Percentiles rank a stretch among this genome's conserved stretches.
Conservation (phyloP, 2,888 invertebrate genomes). For the Nesidiocoris tenuis region DNA sequence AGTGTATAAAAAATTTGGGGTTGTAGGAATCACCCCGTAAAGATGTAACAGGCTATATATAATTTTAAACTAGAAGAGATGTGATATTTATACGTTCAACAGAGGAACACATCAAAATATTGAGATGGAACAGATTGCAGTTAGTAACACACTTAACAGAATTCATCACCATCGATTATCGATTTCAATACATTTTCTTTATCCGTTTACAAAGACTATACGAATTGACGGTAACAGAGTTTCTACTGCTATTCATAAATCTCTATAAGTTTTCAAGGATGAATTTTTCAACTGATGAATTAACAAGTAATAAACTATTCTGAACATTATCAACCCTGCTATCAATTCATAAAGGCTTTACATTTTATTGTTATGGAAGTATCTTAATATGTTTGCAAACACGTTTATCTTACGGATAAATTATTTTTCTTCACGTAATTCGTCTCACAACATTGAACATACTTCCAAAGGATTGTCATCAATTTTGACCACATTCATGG, state of each 20-base stretch:
- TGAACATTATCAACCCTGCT: slow-evolving; percentile 43
- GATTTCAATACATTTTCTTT: slow-evolving; percentile 4
- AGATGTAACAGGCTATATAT: neutral
- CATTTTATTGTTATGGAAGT: slow-evolving; percentile 29
- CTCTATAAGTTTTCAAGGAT: slow-evolving; percentile 8
- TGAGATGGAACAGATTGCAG: slow-evolving; percentile 22
- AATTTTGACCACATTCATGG: slow-evolving; percentile 20
- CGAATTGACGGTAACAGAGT: slow-evolving; percentile 29
- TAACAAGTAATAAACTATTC: slow-evolving; percentile 38
- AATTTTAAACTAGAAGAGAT: neutral
- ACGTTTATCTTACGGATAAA: too few species aligned
- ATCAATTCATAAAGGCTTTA: slow-evolving; percentile 41
- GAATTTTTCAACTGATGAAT: slow-evolving; percentile 36
- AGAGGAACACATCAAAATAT: slow-evolving; percentile 30
- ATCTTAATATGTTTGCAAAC: slow-evolving; percentile 22
- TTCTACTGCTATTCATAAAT: slow-evolving; percentile 22
- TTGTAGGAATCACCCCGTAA: neutral
- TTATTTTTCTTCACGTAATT: too few species aligned
- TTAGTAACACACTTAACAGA: slow-evolving; percentile 9
- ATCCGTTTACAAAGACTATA: slow-evolving; percentile 13
- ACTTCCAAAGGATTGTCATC: slow-evolving; percentile 38
- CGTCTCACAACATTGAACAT: too few species aligned
- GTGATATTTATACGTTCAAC: slow-evolving; percentile 6
- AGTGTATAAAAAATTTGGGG: slow-evolving; percentile 20
- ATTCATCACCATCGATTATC: neutral